Evolutionary conservation across 2,797 vertebrate genomes (phyloP).

Genomic region (Apodemus agrarius): DNA sequence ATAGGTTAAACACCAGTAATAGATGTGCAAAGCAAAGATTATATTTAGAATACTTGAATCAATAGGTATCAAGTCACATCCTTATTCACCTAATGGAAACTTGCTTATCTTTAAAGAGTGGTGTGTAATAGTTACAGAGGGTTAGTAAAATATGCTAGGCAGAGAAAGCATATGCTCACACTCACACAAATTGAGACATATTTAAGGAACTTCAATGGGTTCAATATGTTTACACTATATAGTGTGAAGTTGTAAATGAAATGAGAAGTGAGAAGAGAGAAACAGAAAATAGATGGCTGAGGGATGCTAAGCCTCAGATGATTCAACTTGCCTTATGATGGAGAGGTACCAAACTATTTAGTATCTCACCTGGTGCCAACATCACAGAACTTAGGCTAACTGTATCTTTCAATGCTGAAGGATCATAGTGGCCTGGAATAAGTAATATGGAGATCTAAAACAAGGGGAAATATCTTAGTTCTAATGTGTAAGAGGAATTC

Average conservation of each 20-base stretch:
- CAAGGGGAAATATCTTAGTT: background rate
- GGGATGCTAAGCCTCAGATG: background rate
- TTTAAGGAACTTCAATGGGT: conserved; percentile 33
- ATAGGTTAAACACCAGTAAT: background rate
- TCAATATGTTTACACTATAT: conserved; percentile 50
- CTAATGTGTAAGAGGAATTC: background rate
- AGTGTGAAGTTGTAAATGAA: conserved; percentile 48
- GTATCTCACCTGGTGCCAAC: background rate
- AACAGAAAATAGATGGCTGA: conserved; percentile 44
- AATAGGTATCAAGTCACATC: background rate
- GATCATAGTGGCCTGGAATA: background rate
- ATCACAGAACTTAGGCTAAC: background rate
- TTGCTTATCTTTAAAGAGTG: background rate
- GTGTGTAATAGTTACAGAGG: background rate
- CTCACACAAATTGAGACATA: conserved; percentile 5
- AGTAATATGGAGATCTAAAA: conserved; percentile 16
- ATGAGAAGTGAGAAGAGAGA: conserved; percentile 55
- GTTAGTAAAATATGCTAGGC: conserved; percentile 29
- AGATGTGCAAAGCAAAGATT: background rate
- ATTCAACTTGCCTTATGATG: background rate
- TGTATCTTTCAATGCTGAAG: background rate
- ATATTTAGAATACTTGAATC: background rate
- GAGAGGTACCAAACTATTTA: background rate
- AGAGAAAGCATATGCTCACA: background rate
- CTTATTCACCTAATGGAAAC: background rate